Evolutionary conservation across 2,888 invertebrate species (phyloP), one percentile per base, ranked within the genome.

Genomic region (Matsumyia berberina): DNA sequence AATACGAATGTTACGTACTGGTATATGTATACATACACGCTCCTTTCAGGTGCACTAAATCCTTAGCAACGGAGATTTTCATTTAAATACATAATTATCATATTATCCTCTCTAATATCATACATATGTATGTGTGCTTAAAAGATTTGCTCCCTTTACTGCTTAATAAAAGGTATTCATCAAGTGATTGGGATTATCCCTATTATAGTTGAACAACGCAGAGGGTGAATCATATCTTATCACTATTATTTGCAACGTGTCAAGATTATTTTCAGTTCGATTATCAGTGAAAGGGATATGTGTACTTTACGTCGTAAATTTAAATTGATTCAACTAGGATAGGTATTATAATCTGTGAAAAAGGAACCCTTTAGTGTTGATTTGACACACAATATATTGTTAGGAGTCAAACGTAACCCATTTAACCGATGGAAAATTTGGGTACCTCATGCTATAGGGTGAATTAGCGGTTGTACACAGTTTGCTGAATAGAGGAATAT

Each of bases 261-360:
- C 69, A 69, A 55, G 69, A 77, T 77, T 77, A 77, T 69, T 77
- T 62, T 69, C 44, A 53, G 69, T 70, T 35, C 69, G 69, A 69
- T 77, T 77, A 69, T 60, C 44, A 60, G 44, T 37, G n/a, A 67
- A 69, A 46, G 12, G 60, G 62, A 53, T 70, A 29, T 53, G 35
- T 42, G 17, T 57, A 44, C 60, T 35, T 35, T 17, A 37, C n/a
- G 35, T 24, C 53, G 51, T 24, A 44, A 53, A 53, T 60, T 77
- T 42, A 24, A 69, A 69, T 53, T 53, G 60, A 35, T 24, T 66
- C 9, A 49, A 17, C 35, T 66, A 55, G 35, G 53, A 44, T 53
- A 44, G 53, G 35, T 53, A 60, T 55, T 60, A 42, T 60, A 53
- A 69, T 67, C 24, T 33, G 17, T 51, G 6, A 58, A 37, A 51